Conservation (phyloP, 1,140 invertebrate species). For the Philotrypesis tridentata region DNA sequence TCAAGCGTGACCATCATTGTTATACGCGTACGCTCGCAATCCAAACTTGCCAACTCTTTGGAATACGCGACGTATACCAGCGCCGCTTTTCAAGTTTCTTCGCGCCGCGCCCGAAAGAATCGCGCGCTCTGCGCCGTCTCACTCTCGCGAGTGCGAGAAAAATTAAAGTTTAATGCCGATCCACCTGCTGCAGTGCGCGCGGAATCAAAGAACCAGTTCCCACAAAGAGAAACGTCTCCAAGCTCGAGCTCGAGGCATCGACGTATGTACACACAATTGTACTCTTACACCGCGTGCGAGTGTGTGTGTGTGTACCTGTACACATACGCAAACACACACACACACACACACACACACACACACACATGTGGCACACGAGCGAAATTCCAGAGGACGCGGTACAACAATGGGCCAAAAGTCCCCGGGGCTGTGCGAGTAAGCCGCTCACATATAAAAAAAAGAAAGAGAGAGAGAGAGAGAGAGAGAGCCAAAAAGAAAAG, state of each 20-base stretch:
- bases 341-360: no score
- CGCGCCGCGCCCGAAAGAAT: no score
- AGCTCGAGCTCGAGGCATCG: neutral
- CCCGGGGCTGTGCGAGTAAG: neutral
- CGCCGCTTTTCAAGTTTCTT: no score
- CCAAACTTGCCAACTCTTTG: slow-evolving; percentile 1
- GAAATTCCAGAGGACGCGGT: neutral
- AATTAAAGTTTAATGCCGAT: neutral
- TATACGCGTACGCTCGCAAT: neutral
- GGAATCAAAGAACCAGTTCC: neutral
- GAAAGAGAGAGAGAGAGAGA: no score
- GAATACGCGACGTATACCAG: no score
- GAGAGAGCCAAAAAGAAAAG: neutral
- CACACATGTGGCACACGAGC: no score
- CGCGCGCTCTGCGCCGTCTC: no score
- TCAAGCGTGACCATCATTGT: slow-evolving; percentile 46
- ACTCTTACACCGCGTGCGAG: no score
- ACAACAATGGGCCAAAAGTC: neutral
- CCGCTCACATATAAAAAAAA: no score
- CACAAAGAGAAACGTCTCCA: neutral
- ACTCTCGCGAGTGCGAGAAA: neutral
- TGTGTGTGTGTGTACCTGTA: no score
- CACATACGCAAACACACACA: no score
- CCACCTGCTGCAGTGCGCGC: neutral
- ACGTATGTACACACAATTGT: no score